Conservation (phyloP, 2,113 vertebrate genomes). For the Oryzias curvinotus region DNA sequence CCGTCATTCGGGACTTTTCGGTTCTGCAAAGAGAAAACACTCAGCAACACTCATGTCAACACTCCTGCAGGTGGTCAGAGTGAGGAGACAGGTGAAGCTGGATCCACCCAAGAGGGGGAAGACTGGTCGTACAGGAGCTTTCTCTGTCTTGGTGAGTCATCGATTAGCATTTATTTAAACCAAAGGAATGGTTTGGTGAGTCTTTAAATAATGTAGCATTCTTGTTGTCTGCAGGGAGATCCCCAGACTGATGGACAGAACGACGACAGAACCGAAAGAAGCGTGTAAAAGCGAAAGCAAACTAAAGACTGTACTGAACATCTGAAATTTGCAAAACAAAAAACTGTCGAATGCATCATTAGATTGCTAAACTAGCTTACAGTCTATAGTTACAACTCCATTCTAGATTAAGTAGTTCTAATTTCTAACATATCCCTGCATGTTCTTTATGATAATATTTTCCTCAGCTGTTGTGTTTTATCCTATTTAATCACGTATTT, state of each 20-base stretch:
- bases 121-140: slow-evolving; percentile 50
- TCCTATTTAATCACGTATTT: slow-evolving; percentile 68
- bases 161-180: background rate
- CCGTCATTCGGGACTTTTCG: background rate
- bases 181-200: background rate
- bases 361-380: slow-evolving; percentile 35
- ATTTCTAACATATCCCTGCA: slow-evolving; percentile 69
- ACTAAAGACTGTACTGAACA: slow-evolving; percentile 16
- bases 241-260: slow-evolving; percentile 35
- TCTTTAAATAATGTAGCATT: background rate
- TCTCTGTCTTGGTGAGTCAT: slow-evolving; percentile 61
- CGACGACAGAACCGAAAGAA: slow-evolving; percentile 37
- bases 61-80: slow-evolving; percentile 61
- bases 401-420: slow-evolving; percentile 37
- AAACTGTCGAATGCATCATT: slow-evolving; percentile 9
- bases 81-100: slow-evolving; percentile 58
- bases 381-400: slow-evolving; percentile 20
- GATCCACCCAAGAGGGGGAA: slow-evolving; percentile 49
- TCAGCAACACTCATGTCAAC: slow-evolving; percentile 1
- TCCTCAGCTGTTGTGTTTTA: slow-evolving; percentile 46
- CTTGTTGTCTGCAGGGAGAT: slow-evolving; percentile 53
- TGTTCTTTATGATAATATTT: slow-evolving; percentile 48
- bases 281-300: slow-evolving; percentile 26
- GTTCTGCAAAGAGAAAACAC: slow-evolving; percentile 3
- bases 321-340: slow-evolving; percentile 9